Conservation (phyloP, 2,113 vertebrate species). For the Podarcis cretensis region DNA sequence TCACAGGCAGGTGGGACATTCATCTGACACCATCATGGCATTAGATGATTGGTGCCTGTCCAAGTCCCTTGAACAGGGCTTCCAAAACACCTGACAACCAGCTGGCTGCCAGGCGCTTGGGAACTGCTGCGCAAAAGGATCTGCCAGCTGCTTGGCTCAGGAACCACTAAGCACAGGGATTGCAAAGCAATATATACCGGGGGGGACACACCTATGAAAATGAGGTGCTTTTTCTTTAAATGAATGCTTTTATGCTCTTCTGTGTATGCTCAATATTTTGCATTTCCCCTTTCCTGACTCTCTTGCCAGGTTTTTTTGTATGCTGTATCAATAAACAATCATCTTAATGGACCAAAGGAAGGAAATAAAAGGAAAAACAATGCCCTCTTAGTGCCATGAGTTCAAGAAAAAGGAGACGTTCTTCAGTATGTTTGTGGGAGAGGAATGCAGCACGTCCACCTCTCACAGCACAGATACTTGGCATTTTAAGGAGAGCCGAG, state of each 20-base stretch:
- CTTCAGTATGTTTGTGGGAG: not conserved
- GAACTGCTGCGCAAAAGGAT: too few species aligned
- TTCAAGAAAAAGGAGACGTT: not conserved
- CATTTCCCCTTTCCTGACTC: not conserved
- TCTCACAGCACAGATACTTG: not conserved
- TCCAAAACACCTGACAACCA: too few species aligned
- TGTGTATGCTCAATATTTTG: not conserved
- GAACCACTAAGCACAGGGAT: too few species aligned
- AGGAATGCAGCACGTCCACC: not conserved
- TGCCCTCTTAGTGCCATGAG: not conserved
- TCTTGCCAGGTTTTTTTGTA: not conserved
- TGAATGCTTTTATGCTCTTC: not conserved
- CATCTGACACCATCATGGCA: too few species aligned
- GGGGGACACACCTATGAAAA: not conserved
- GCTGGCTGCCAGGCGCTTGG: too few species aligned
- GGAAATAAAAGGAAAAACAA: not conserved
- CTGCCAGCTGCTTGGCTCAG: too few species aligned
- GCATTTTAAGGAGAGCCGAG: not conserved
- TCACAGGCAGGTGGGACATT: too few species aligned
- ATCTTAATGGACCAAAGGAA: not conserved
- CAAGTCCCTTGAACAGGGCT: too few species aligned
- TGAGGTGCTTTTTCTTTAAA: not conserved
- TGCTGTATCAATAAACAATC: not conserved
- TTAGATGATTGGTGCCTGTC: too few species aligned
- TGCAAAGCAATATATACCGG: too few species aligned